Evolutionary conservation across 2,113 vertebrate species (phyloP), one percentile per base, ranked within the genome.

Genomic region (Acrocephalus arundinaceus): DNA sequence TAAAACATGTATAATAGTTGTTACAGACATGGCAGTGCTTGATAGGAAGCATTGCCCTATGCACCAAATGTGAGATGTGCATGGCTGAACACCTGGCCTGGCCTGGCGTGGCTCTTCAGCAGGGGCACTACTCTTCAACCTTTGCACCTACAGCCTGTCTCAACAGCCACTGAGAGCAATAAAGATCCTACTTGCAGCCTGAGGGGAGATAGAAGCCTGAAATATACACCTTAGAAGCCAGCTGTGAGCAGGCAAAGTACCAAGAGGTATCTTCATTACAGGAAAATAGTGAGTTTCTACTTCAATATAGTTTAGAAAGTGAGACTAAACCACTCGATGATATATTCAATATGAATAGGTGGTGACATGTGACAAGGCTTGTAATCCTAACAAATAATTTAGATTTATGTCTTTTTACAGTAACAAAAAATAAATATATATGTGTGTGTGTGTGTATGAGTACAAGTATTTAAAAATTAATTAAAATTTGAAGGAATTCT

Each of bases 401-500:
- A 59, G 7, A 35, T 85, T 63, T 76, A 54, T 84, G 4, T 58
- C 75, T 76, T 61, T 76, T 39, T 49, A 39, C 9, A 39, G 27
- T 10, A 72, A 58, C 20, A 30, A 46, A 25, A 66, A 22, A 25
- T 14, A 15, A 10, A 27, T 24, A 8, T 43, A 7, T 9, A 5
- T 33, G 0, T 55, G 3, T 58, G 4, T 22, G 25, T 55, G 5
- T 23, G 4, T 51, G 5, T 45, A 2, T 63, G 4, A 57, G 4
- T 70, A 21, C 8, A 51, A 41, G 4, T 62, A 71, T 85, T 78
- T 77, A 17, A 8, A 87, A 87, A 82, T 39, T 25, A 39, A 54
- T 58, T 71, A n/a, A 62, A 78, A 63, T 67, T 85, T 19, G 15
- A 19, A 52, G 9, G 9, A 68, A 3, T 14, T 83, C 43, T 85